Evolutionary conservation across 2,888 invertebrate genomes (phyloP).

Genomic region (Periphyllus acericola): DNA sequence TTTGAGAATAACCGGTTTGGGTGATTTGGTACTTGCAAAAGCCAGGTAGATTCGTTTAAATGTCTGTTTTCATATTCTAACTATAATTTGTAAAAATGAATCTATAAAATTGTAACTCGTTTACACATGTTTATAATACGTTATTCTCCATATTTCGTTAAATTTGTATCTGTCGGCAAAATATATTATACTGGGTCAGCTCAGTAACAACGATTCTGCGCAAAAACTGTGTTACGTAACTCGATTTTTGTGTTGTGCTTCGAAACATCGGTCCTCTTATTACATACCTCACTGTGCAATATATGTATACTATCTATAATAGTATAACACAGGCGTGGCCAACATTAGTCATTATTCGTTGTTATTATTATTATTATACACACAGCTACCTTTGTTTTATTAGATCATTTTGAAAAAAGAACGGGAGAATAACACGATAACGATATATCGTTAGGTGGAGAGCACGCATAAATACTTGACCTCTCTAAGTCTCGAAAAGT

Average conservation of each 20-base stretch:
- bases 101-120: too few relatives aligned
- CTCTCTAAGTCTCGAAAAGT: not conserved
- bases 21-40: too few relatives aligned
- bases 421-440: slow-evolving; percentile 15
- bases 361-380: not conserved
- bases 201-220: not conserved
- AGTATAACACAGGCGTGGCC: not conserved
- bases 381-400: slow-evolving; percentile 19
- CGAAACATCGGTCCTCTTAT: not conserved
- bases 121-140: too few relatives aligned
- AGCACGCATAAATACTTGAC: slow-evolving; percentile 15
- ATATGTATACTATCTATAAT: not conserved
- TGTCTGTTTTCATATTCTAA: too few relatives aligned
- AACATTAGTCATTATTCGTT: slow-evolving; percentile 29
- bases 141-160: too few relatives aligned
- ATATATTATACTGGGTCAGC: not conserved
- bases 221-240: slow-evolving; percentile 22
- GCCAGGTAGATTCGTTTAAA: too few relatives aligned
- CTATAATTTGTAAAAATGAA: too few relatives aligned
- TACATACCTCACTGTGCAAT: too few relatives aligned
- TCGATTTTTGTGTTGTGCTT: not conserved
- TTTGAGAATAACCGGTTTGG: too few relatives aligned
- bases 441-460: slow-evolving; percentile 42
- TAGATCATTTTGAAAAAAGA: slow-evolving; percentile 8
- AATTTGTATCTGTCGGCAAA: not conserved